Conservation (phyloP, 2,797 vertebrate genomes). For the Phataginus tricuspis region DNA sequence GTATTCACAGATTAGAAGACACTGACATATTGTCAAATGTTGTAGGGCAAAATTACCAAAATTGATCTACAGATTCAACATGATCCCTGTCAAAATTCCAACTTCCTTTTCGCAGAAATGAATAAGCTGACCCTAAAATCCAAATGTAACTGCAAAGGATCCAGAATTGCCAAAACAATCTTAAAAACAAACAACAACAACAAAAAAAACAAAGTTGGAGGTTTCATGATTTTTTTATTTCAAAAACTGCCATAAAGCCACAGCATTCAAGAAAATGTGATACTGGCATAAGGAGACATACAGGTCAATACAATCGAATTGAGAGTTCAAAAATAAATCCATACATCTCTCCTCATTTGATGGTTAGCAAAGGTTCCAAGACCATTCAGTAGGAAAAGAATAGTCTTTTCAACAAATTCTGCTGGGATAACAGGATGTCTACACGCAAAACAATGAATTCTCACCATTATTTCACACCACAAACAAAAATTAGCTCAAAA, state of each 20-base stretch:
- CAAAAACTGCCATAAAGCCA: not conserved
- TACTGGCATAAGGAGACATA: not conserved
- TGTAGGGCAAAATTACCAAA: not conserved
- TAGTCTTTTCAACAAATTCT: not conserved
- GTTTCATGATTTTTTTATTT: not conserved
- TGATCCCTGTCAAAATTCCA: not conserved
- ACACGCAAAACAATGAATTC: not conserved
- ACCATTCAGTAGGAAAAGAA: not conserved
- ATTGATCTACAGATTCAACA: not conserved
- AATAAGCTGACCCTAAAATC: not conserved
- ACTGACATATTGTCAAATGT: not conserved
- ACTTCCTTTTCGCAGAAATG: not conserved
- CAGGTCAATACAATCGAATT: not conserved
- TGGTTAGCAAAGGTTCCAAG: not conserved
- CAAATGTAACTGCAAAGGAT: not conserved
- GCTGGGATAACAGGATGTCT: not conserved
- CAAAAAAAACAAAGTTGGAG: not conserved
- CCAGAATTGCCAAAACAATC: not conserved
- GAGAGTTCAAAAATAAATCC: not conserved
- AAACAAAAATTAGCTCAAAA: not conserved
- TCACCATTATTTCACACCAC: not conserved
- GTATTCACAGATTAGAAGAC: not conserved
- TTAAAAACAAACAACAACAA: no score
- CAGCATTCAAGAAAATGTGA: not conserved
- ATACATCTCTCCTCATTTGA: not conserved